phyloP scores from a whole-genome alignment of 2,113 vertebrate genomes.

The Leucopsar rothschildi region DNA sequence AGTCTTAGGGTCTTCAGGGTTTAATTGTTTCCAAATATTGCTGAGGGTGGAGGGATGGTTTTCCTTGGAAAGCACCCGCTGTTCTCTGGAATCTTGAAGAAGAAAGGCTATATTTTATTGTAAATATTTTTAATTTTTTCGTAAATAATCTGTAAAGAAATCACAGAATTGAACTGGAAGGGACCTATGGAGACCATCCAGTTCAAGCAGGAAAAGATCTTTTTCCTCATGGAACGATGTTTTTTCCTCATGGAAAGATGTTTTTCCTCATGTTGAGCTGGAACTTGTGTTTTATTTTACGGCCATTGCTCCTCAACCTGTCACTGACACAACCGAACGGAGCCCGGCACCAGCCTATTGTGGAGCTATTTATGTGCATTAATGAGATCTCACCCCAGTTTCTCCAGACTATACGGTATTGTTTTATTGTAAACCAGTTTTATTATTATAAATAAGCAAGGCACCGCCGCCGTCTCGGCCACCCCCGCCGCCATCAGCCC shows the following conservation, averaged over 20 bases:
- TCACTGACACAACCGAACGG: not conserved
- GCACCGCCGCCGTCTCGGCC: accelerated
- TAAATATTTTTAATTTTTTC: no score
- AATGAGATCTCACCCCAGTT: not conserved
- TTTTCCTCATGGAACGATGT: no score
- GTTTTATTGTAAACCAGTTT: not conserved
- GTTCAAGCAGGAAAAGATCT: no score
- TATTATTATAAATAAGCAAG: not conserved
- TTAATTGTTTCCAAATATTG: not conserved
- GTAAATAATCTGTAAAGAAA: not conserved
- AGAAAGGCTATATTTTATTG: not conserved
- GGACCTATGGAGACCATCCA: not conserved
- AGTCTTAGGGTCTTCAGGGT: not conserved
- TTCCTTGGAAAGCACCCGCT: not conserved
- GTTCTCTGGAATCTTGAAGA: not conserved
- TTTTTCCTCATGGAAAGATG: not conserved
- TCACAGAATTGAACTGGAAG: not conserved
- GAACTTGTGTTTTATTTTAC: not conserved
- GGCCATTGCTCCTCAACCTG: not conserved
- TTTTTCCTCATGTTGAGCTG: not conserved
- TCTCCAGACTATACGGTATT: no score
- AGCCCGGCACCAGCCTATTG: not conserved
- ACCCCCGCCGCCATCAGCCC: not conserved
- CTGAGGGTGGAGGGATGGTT: accelerated
- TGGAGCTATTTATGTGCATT: not conserved